Evolutionary conservation across 1,140 invertebrate species (phyloP).

Genomic region (Helicoverpa zea): DNA sequence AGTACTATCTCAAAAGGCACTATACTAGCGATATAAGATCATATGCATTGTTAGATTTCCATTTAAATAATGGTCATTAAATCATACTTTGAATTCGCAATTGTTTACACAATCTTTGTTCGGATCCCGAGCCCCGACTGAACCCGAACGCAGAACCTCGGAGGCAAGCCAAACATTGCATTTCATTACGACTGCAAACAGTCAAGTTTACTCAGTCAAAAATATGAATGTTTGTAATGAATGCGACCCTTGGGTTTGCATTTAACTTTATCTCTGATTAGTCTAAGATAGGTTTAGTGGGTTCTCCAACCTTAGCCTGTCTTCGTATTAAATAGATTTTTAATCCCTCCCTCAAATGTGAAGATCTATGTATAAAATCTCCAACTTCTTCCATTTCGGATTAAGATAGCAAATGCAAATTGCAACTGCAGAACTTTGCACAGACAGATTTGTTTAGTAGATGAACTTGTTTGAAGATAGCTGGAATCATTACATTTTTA

Average conservation of each 20-base stretch:
- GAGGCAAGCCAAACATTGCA: conserved; percentile 18
- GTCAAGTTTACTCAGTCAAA: conserved; percentile 17
- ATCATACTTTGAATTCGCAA: conserved; percentile 21
- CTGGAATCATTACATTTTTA: neutral
- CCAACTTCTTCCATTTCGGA: conserved; percentile 44
- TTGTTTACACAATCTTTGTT: conserved; percentile 24
- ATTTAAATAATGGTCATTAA: conserved; percentile 14
- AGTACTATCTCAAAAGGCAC: too few species aligned
- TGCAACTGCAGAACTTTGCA: conserved; percentile 30
- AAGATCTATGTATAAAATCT: conserved; percentile 47
- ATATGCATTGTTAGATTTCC: neutral
- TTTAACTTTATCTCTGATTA: conserved; percentile 2
- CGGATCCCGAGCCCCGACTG: too few species aligned
- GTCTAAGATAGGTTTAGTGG: conserved; percentile 9
- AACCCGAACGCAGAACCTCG: conserved; percentile 10
- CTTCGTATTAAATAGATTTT: conserved; percentile 3
- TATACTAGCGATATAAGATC: too few species aligned
- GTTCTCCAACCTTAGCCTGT: conserved; percentile 27
- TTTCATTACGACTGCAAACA: conserved; percentile 37
- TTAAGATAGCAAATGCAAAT: conserved; percentile 57
- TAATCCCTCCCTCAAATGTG: conserved; percentile 36
- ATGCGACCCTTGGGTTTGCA: neutral
- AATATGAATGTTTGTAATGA: conserved; percentile 21
- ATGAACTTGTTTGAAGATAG: neutral
- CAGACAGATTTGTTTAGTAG: neutral